Conservation (phyloP, 2,113 vertebrate genomes). For the Pygoscelis antarcticus region DNA sequence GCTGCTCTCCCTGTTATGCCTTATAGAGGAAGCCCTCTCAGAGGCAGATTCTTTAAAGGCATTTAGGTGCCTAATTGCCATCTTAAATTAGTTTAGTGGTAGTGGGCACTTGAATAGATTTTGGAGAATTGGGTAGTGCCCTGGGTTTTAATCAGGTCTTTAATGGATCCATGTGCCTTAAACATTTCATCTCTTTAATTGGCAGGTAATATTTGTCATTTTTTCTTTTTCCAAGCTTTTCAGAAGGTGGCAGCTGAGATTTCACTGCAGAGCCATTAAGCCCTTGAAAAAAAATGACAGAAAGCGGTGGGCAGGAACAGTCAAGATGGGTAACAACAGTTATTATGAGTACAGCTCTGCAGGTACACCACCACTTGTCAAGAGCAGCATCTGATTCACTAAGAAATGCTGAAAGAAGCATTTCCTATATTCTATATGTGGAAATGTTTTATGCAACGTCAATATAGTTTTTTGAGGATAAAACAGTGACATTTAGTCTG, state of each 20-base stretch:
- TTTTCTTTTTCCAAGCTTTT: neutral
- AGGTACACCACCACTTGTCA: slow-evolving; percentile 68
- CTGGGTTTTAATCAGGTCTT: neutral
- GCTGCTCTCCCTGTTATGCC: neutral
- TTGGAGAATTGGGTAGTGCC: neutral
- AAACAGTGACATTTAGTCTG: neutral
- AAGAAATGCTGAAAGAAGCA: neutral
- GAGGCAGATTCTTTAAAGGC: neutral
- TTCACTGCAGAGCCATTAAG: neutral
- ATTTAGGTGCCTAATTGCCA: neutral
- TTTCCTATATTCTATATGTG: neutral
- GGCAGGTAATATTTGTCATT: neutral
- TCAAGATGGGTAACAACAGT: slow-evolving; percentile 84
- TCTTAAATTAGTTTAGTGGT: neutral
- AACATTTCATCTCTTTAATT: neutral
- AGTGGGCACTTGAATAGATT: neutral
- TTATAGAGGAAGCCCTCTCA: neutral
- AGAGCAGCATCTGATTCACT: neutral
- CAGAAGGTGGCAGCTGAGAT: neutral
- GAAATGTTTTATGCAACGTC: neutral
- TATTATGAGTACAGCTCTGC: slow-evolving; percentile 83
- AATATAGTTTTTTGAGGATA: neutral
- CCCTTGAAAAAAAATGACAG: slow-evolving; percentile 48
- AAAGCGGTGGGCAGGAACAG: slow-evolving; percentile 35
- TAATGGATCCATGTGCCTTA: neutral